Conservation (phyloP, 1,140 invertebrate species). For the Oryctes rhinoceros region DNA sequence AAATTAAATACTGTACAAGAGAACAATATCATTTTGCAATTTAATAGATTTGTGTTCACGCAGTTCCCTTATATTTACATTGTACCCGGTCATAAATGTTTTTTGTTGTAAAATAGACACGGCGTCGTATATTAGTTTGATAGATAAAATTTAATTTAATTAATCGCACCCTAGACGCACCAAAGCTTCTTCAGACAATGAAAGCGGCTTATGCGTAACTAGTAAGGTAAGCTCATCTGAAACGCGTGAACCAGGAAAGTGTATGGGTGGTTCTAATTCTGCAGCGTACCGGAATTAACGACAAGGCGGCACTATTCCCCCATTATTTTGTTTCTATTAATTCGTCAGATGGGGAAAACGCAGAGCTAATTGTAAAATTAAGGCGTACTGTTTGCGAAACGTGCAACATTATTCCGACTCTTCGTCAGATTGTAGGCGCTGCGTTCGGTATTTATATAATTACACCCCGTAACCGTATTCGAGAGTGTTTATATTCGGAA, state of each 20-base stretch:
- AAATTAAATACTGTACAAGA: too few relatives aligned
- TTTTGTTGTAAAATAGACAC: too few relatives aligned
- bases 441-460: slow-evolving; percentile 15
- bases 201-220: background rate
- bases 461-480: background rate
- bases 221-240: background rate
- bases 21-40: too few relatives aligned
- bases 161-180: background rate
- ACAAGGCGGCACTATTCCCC: background rate
- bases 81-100: too few relatives aligned
- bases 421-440: background rate
- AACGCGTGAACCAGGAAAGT: background rate
- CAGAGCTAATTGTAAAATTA: background rate
- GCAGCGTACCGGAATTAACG: background rate
- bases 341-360: slow-evolving; percentile 1
- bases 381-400: background rate
- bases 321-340: slow-evolving; percentile 15
- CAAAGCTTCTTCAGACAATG: background rate
- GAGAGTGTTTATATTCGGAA: background rate
- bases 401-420: background rate
- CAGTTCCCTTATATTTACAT: too few relatives aligned
- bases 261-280: background rate
- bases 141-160: background rate
- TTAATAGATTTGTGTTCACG: too few relatives aligned
- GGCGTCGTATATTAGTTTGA: too few relatives aligned